phyloP scores from a whole-genome alignment of 2,888 invertebrate genomes.

The Lasioglossum calceatum region DNA sequence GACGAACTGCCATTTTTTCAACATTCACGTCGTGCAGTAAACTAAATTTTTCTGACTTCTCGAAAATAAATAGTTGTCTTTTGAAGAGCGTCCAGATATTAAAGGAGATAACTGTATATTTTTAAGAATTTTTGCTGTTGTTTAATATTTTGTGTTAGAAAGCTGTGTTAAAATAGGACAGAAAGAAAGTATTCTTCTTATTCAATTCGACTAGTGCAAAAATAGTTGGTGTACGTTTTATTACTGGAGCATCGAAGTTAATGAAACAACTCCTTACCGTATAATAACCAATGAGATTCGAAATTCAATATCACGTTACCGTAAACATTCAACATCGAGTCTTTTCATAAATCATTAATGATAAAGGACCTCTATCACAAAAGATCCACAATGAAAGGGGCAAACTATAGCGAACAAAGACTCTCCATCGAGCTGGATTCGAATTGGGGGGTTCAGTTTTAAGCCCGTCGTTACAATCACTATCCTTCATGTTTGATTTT shows the following conservation, averaged over 20 bases:
- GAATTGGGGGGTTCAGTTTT: background rate
- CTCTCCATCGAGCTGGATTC: background rate
- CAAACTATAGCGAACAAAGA: background rate
- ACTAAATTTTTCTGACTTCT: too few species aligned
- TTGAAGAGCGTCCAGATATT: background rate
- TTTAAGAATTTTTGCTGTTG: too few species aligned
- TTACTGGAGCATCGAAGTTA: too few species aligned
- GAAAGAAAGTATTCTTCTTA: background rate
- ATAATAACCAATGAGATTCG: background rate
- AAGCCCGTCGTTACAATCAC: background rate
- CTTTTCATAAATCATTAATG: conserved; percentile 1
- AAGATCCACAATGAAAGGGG: background rate
- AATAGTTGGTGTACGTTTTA: too few species aligned
- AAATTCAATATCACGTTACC: background rate
- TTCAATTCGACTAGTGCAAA: background rate
- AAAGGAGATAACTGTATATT: too few species aligned
- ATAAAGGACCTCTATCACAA: background rate
- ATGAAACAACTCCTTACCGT: background rate
- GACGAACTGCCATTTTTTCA: too few species aligned
- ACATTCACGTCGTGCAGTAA: too few species aligned
- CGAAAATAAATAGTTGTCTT: background rate
- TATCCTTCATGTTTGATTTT: background rate
- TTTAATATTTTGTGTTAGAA: too few species aligned
- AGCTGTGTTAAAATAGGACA: too few species aligned
- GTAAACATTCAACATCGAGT: background rate